Evolutionary conservation across 1,140 invertebrate genomes (phyloP).

Genomic region (Drosophila burlai): DNA sequence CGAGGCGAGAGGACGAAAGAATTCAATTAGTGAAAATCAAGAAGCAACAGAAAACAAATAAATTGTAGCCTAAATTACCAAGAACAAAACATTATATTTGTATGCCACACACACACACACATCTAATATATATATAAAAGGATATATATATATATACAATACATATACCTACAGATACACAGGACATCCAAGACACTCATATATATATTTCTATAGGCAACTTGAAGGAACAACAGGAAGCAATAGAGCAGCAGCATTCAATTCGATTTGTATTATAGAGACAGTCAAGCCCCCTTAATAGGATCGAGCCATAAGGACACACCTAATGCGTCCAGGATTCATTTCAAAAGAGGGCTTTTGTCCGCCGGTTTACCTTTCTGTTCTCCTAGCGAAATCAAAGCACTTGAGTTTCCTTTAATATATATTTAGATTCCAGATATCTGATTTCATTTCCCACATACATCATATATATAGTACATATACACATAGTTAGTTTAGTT

Average conservation of each 20-base stretch:
- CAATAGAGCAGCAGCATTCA: background rate
- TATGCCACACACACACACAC: constrained; percentile 49
- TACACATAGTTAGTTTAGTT: constrained; percentile 23
- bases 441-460: constrained; percentile 1
- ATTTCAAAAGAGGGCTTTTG: constrained; percentile 17
- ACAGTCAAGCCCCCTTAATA: constrained; percentile 45
- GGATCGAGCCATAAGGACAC: background rate
- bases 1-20: constrained; percentile 34
- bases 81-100: constrained; percentile 64
- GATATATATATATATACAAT: constrained; percentile 28
- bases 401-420: background rate
- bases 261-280: constrained; percentile 55
- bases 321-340: constrained; percentile 39
- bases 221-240: constrained; percentile 32
- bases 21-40: constrained; percentile 71
- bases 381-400: background rate
- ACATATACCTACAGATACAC: constrained; percentile 3
- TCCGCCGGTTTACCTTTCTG: background rate
- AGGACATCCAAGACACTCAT: constrained; percentile 6
- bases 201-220: constrained; percentile 65
- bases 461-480: background rate
- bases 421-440: background rate
- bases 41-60: constrained; percentile 20
- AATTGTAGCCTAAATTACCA: constrained; percentile 61
- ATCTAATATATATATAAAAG: constrained; percentile 2